Percentiles rank a stretch among this genome's conserved stretches.
Evolutionary conservation across 2,113 vertebrate genomes (phyloP).

Genomic region (Crotalus helleri): DNA sequence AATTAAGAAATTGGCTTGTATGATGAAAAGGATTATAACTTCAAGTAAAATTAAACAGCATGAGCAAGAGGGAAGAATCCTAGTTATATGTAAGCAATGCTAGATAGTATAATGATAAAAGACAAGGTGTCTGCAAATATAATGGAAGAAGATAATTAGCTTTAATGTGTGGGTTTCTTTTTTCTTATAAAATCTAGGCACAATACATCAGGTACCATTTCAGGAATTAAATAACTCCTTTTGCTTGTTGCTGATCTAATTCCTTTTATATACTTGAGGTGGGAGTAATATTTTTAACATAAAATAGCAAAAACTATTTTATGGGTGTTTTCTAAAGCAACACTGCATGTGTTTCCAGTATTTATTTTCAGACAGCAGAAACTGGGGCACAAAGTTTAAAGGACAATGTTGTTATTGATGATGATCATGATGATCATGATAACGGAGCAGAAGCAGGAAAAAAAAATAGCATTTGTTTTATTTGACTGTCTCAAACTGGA

Average conservation of each 20-base stretch:
- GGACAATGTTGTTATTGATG: not conserved
- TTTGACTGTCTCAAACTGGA: not conserved
- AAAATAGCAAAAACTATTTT: not conserved
- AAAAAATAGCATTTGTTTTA: not conserved
- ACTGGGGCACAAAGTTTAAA: not conserved
- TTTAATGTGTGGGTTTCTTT: slow-evolving; percentile 16
- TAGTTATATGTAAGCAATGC: slow-evolving; percentile 54
- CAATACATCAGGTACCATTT: not conserved
- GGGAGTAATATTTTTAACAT: not conserved
- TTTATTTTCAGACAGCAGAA: not conserved
- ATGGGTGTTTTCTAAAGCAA: not conserved
- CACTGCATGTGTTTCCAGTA: not conserved
- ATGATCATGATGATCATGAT: not conserved
- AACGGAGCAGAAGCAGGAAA: not conserved
- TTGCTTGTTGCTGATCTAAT: slow-evolving; percentile 9
- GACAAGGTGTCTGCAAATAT: slow-evolving; percentile 34
- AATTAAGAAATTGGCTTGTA: slow-evolving; percentile 49
- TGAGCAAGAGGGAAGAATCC: slow-evolving; percentile 45
- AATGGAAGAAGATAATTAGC: slow-evolving; percentile 37
- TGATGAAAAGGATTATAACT: slow-evolving; percentile 55
- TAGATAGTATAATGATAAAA: slow-evolving; percentile 43
- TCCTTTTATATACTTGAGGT: not conserved
- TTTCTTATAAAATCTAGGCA: not conserved
- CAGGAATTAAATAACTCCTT: slow-evolving; percentile 19
- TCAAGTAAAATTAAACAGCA: slow-evolving; percentile 55